A percentile compares a stretch with the other conserved stretches of the same genome.
phyloP scores from a whole-genome alignment of 2,797 vertebrate species.

The Gallinago stenura region DNA sequence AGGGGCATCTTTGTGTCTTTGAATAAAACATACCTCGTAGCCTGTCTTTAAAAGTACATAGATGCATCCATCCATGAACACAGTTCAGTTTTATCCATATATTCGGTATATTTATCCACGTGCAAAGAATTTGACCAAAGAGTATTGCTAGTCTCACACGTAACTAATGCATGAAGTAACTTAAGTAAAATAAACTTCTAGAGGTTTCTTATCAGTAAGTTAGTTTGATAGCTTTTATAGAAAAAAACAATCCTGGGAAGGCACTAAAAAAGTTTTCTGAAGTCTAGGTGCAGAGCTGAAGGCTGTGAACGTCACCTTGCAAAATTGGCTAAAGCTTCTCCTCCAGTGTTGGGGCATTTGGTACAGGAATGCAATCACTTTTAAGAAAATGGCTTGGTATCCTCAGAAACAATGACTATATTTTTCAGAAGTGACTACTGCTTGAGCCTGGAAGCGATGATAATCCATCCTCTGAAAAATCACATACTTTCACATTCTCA shows the following conservation, averaged over 20 bases:
- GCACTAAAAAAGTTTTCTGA: not conserved
- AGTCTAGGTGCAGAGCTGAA: not conserved
- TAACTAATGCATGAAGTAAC: not conserved
- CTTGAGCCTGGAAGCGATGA: not conserved
- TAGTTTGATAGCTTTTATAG: not conserved
- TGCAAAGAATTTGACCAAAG: not conserved
- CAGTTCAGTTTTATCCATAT: not conserved
- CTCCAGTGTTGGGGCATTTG: fast-evolving
- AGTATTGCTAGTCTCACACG: not conserved
- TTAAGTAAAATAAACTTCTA: not conserved
- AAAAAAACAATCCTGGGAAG: slow-evolving; percentile 13
- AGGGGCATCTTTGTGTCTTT: not conserved
- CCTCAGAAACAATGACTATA: not conserved
- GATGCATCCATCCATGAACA: not conserved
- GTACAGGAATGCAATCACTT: not conserved
- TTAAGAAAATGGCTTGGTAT: not conserved
- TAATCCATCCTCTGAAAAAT: slow-evolving; percentile 11
- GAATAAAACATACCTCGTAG: not conserved
- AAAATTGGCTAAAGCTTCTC: not conserved
- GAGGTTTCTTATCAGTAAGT: not conserved
- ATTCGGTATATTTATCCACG: not conserved
- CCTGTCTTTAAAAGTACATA: not conserved
- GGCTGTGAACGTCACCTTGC: slow-evolving; percentile 1
- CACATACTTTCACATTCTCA: not conserved
- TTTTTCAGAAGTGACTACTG: not conserved